Percentiles rank a stretch among this genome's conserved stretches.
Conservation (phyloP, 2,888 invertebrate genomes). For the Phytoseiulus persimilis region DNA sequence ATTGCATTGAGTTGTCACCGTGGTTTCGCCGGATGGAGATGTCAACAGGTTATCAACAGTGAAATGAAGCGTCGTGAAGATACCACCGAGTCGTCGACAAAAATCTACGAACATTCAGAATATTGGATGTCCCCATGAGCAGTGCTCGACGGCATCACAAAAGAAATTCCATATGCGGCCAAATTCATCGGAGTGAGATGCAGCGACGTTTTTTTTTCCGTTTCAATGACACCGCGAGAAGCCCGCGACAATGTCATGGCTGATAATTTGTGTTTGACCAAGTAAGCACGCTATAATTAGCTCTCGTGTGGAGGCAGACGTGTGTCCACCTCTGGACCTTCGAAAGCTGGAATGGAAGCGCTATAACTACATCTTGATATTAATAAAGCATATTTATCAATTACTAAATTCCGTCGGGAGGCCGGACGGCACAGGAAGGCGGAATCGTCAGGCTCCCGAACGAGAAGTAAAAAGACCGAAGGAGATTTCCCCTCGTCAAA, state of each 20-base stretch:
- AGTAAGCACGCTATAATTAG: not conserved
- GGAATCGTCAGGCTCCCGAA: not conserved
- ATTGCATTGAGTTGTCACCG: not conserved
- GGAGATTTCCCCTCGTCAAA: too few relatives aligned
- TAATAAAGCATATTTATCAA: not conserved
- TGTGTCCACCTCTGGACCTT: not conserved
- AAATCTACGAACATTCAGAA: not conserved
- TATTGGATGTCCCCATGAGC: not conserved
- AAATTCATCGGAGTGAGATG: too few relatives aligned
- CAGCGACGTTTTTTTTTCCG: not conserved
- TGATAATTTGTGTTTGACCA: not conserved
- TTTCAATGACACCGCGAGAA: not conserved
- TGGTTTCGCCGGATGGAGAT: not conserved
- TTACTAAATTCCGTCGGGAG: not conserved
- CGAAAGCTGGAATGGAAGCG: too few relatives aligned
- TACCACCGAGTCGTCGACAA: not conserved
- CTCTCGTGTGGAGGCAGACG: not conserved
- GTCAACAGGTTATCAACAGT: not conserved
- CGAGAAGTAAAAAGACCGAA: not conserved
- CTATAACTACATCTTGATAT: not conserved
- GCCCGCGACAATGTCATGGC: not conserved
- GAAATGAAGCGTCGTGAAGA: not conserved
- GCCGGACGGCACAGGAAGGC: not conserved
- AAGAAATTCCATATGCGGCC: too few relatives aligned
- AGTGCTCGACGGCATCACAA: not conserved